Evolutionary conservation across 1,140 invertebrate genomes (phyloP).

Genomic region (Manduca sexta): DNA sequence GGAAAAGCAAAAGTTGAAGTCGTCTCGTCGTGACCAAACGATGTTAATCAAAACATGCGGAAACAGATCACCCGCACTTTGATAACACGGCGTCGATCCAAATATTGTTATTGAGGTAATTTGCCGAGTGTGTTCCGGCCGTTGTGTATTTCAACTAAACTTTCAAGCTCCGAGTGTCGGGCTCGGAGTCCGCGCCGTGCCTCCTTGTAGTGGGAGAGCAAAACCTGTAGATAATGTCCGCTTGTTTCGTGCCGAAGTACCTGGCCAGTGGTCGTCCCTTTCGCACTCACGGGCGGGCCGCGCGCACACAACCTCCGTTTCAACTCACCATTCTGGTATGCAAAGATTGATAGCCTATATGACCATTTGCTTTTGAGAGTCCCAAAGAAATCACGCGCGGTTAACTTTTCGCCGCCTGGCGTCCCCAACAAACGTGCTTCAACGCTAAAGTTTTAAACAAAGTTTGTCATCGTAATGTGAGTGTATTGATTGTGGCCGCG

Average conservation of each 20-base stretch:
- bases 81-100: too few relatives aligned
- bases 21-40: background rate
- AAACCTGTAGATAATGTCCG: constrained; percentile 72
- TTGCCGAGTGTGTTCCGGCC: constrained; percentile 24
- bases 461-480: constrained; percentile 29
- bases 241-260: constrained; percentile 61
- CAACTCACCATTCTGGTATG: constrained; percentile 69
- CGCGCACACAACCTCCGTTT: constrained; percentile 41
- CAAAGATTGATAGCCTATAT: constrained; percentile 73
- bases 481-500: constrained; percentile 28
- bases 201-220: constrained; percentile 68
- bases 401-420: constrained; percentile 70
- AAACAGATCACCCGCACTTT: too few relatives aligned
- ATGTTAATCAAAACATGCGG: too few relatives aligned
- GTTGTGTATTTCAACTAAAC: constrained; percentile 60
- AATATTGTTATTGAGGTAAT: too few relatives aligned
- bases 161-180: constrained; percentile 57
- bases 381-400: constrained; percentile 68
- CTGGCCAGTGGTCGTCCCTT: constrained; percentile 55
- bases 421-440: constrained; percentile 51
- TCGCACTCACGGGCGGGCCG: constrained; percentile 33
- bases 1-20: constrained; percentile 10
- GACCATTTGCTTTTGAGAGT: constrained; percentile 71
- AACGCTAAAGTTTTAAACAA: background rate
- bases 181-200: constrained; percentile 53